These are phyloP conservation scores for Theropithecus gelada DNA, from an alignment of 2,113 vertebrate genomes.

Conservation along the genomic window DNA sequence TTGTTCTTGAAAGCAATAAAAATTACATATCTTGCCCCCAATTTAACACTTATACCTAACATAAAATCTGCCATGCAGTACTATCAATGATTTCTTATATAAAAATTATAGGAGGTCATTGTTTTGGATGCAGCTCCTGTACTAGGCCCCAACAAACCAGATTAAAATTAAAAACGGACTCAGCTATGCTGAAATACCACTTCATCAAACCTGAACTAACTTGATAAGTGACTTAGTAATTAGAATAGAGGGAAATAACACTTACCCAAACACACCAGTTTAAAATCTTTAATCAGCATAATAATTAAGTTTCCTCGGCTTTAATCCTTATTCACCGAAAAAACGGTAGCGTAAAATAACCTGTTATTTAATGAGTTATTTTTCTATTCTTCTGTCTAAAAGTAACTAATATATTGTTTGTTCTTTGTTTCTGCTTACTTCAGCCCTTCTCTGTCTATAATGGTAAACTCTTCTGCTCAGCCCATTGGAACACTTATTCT, in stretches of 20 bases:
- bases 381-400: not conserved
- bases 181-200: not conserved
- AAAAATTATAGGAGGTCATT: not conserved
- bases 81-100: conserved; percentile 3
- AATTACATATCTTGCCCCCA: not conserved
- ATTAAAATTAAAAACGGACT: not conserved
- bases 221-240: not conserved
- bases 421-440: not conserved
- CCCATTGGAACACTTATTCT: not conserved
- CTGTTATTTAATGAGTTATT: not conserved
- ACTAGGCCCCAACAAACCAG: not conserved
- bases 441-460: not conserved
- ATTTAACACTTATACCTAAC: not conserved
- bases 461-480: not conserved
- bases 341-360: not conserved
- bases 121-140: not conserved
- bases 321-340: not conserved
- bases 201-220: not conserved
- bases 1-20: conserved; percentile 28
- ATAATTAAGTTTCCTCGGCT: not conserved
- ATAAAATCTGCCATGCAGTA: conserved; percentile 16
- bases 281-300: not conserved
- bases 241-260: not conserved
- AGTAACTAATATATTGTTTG: not conserved
- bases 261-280: not conserved